Conservation (phyloP, 1,140 invertebrate species). For the Drosophila sturtevanti region DNA sequence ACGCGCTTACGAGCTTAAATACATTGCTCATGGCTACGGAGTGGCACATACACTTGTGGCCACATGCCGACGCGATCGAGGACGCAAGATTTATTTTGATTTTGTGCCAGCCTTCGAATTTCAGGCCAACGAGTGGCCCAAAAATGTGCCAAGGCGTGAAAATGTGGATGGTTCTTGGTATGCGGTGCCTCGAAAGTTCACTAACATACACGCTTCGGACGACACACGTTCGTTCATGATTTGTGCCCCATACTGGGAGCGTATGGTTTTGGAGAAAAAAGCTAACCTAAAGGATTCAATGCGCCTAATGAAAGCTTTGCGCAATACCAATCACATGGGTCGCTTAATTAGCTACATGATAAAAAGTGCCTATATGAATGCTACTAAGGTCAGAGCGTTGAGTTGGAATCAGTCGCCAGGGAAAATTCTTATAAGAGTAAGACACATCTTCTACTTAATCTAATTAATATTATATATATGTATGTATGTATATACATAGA, state of each 20-base stretch:
- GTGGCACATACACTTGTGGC: constrained; percentile 52
- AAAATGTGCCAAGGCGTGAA: not conserved
- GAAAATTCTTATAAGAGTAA: constrained; percentile 43
- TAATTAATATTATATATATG: not conserved
- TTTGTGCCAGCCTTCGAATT: constrained; percentile 60
- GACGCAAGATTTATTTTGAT: constrained; percentile 46
- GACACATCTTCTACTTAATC: not conserved
- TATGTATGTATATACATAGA: too few species aligned
- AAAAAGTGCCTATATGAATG: constrained; percentile 41
- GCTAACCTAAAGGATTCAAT: constrained; percentile 48
- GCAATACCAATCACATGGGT: constrained; percentile 39
- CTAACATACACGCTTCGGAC: not conserved
- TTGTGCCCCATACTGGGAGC: constrained; percentile 53
- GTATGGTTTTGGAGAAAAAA: constrained; percentile 37
- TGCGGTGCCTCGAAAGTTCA: constrained; percentile 39
- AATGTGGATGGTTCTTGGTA: constrained; percentile 37
- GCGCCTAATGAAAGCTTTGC: constrained; percentile 48
- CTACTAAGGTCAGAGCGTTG: not conserved
- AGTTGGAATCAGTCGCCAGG: constrained; percentile 47
- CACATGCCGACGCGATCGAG: not conserved
- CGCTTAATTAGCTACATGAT: constrained; percentile 45
- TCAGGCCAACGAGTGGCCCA: constrained; percentile 18
- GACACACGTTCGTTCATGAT: constrained; percentile 43
- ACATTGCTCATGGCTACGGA: constrained; percentile 29
- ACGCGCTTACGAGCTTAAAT: constrained; percentile 27